Conservation (phyloP, 2,113 vertebrate species). For the Toxostoma redivivum region DNA sequence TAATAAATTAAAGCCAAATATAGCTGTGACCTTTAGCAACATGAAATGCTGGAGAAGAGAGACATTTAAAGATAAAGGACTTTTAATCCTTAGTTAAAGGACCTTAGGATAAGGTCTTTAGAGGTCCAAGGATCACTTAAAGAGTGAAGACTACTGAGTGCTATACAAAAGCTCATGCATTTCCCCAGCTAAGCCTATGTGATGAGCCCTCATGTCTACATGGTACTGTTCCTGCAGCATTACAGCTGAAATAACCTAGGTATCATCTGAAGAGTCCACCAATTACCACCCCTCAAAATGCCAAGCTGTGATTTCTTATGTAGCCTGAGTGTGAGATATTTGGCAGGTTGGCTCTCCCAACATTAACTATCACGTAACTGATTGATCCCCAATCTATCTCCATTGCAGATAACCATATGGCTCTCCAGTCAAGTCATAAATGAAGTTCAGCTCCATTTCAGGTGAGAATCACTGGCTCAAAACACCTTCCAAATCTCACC, state of each 20-base stretch:
- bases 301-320: neutral
- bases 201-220: neutral
- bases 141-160: neutral
- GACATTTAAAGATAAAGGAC: neutral
- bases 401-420: neutral
- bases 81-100: neutral
- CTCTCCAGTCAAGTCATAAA: neutral
- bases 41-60: neutral
- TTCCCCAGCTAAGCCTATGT: neutral
- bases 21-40: neutral
- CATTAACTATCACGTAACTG: neutral
- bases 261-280: neutral
- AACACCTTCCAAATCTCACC: neutral
- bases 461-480: neutral
- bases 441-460: neutral
- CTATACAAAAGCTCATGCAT: neutral
- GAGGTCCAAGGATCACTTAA: neutral
- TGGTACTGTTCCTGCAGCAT: neutral
- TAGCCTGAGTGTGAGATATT: neutral
- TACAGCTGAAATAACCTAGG: neutral
- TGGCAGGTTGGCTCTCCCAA: neutral
- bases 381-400: accelerated
- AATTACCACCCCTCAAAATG: neutral
- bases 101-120: neutral
- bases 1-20: neutral